These are phyloP conservation scores for Setophaga petechia DNA, from an alignment of 2,113 vertebrate genomes.

Conservation along the genomic window DNA sequence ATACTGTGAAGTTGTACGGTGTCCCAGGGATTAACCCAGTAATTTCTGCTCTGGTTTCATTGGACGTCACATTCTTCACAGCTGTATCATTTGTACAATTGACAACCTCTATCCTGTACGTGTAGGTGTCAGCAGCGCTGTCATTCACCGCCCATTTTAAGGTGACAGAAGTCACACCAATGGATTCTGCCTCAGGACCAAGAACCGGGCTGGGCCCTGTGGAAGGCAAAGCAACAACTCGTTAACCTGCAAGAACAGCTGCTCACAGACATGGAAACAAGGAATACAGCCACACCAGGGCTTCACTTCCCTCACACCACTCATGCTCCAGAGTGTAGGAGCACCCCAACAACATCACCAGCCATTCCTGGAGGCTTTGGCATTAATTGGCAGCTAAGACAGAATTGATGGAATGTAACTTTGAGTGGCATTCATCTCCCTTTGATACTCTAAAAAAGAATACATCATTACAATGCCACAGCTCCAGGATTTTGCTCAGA, in stretches of 20 bases:
- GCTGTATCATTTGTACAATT: rapidly evolving
- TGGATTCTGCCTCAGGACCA: neutral
- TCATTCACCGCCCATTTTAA: neutral
- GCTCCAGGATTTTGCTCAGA: neutral
- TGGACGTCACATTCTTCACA: rapidly evolving
- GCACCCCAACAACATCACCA: neutral
- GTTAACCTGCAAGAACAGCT: neutral
- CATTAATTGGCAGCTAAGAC: neutral
- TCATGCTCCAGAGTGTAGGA: neutral
- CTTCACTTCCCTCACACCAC: neutral
- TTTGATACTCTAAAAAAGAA: neutral
- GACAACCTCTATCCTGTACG: neutral
- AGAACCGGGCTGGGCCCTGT: neutral
- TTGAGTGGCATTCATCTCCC: neutral
- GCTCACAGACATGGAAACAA: neutral
- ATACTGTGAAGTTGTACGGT: rapidly evolving
- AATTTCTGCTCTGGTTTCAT: rapidly evolving
- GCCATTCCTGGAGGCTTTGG: neutral
- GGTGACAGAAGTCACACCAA: neutral
- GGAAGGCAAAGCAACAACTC: neutral
- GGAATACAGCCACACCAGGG: neutral
- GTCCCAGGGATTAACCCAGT: neutral
- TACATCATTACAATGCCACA: neutral
- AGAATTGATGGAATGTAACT: neutral
- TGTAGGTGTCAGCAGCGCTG: neutral